These are phyloP conservation scores for Punctoribates punctum DNA, from an alignment of 2,888 invertebrate genomes.

Conservation along the genomic window DNA sequence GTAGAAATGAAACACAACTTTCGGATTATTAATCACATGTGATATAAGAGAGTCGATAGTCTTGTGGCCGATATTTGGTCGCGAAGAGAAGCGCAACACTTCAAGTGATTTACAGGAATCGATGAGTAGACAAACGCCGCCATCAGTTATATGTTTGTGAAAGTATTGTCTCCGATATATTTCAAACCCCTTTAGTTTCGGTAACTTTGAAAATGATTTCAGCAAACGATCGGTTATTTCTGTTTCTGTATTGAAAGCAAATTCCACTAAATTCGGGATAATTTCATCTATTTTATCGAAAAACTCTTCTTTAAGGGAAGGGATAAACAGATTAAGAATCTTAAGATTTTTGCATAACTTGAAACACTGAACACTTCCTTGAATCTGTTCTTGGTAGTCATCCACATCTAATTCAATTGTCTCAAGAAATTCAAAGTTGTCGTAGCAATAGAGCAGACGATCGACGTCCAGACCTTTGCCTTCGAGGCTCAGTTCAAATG, in stretches of 20 bases:
- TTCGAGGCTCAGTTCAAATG: background rate
- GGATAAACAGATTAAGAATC: background rate
- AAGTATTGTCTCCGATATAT: background rate
- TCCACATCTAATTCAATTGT: background rate
- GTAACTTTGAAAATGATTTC: background rate
- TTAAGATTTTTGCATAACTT: background rate
- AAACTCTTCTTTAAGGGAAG: background rate
- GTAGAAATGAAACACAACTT: background rate
- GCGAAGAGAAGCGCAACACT: background rate
- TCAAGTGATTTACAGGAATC: background rate
- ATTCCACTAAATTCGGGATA: background rate
- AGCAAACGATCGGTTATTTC: background rate
- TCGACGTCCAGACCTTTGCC: background rate
- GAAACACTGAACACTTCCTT: background rate
- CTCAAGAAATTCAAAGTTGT: background rate
- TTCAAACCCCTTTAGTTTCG: background rate
- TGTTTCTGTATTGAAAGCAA: background rate
- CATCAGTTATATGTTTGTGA: constrained; percentile 1
- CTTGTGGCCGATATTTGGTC: background rate
- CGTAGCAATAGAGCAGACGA: background rate
- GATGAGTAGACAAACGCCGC: background rate
- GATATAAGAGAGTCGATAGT: background rate
- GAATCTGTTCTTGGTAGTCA: background rate
- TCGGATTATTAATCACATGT: background rate
- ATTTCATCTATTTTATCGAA: background rate